phyloP scores from a whole-genome alignment of 2,797 vertebrate genomes.

The Phataginus tetradactyla region DNA sequence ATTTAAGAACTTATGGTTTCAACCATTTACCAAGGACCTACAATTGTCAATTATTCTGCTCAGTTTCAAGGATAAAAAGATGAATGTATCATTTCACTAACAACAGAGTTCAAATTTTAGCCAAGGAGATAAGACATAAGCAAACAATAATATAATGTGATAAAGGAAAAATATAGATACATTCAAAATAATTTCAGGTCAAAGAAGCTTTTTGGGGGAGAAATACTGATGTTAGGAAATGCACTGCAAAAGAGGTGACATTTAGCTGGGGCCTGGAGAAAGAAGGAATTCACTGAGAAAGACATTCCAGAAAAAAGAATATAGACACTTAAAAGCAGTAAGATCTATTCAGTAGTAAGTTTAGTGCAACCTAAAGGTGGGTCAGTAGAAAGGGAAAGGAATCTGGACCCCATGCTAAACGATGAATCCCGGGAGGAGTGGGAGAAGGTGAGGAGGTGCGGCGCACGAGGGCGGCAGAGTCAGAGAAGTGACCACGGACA shows the following conservation, averaged over 20 bases:
- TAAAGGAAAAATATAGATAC: background rate
- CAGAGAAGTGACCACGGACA: background rate
- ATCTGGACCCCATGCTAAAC: background rate
- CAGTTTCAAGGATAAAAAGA: constrained; percentile 15
- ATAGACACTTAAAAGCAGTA: background rate
- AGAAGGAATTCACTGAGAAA: background rate
- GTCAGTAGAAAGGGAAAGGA: background rate
- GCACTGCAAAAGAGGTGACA: background rate
- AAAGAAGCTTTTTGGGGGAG: background rate
- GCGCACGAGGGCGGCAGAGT: background rate
- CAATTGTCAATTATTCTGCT: background rate
- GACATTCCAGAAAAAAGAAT: background rate
- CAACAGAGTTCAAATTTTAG: background rate
- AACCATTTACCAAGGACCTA: background rate
- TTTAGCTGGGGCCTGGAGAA: background rate
- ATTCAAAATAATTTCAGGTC: constrained; percentile 8
- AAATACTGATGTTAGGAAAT: background rate
- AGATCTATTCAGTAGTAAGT: background rate
- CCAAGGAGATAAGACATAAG: background rate
- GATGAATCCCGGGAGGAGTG: background rate
- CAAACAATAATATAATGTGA: background rate
- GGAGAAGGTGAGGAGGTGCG: background rate
- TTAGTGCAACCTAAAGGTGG: background rate
- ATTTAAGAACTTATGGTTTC: constrained; percentile 1
- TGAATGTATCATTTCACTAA: background rate